phyloP scores from a whole-genome alignment of 2,888 invertebrate species.

The Sarcophaga caerulescens region DNA sequence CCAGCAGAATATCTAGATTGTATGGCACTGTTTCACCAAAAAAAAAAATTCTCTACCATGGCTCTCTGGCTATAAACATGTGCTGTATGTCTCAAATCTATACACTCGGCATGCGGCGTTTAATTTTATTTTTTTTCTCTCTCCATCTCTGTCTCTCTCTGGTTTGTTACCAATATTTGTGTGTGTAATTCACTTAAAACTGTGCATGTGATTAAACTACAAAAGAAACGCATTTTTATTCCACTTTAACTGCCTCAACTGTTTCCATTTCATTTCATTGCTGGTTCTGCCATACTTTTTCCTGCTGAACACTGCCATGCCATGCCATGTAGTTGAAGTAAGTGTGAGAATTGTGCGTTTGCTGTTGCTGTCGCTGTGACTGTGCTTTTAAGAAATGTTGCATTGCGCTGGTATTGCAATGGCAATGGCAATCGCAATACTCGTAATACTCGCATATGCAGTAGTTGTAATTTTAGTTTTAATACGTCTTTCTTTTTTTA shows the following conservation, averaged over 20 bases:
- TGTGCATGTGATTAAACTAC: constrained; percentile 69
- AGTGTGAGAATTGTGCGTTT: not conserved
- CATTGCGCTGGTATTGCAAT: constrained; percentile 44
- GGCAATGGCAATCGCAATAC: constrained; percentile 55
- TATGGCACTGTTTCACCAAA: not conserved
- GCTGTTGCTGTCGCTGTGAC: not conserved
- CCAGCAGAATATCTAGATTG: constrained; percentile 53
- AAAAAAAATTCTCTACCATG: not conserved
- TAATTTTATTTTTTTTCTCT: constrained; percentile 18
- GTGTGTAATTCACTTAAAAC: constrained; percentile 64
- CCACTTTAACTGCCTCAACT: constrained; percentile 24
- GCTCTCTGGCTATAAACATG: not conserved
- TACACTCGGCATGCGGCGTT: constrained; percentile 14
- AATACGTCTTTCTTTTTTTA: constrained; percentile 30
- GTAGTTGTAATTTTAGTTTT: constrained; percentile 63
- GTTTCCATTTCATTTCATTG: constrained; percentile 3
- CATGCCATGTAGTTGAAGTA: not conserved
- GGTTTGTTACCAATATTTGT: constrained; percentile 26
- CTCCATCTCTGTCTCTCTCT: not conserved
- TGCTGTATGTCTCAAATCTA: not conserved
- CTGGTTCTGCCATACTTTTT: constrained; percentile 18
- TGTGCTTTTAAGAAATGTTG: constrained; percentile 48
- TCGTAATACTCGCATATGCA: constrained; percentile 43
- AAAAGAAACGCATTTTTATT: constrained; percentile 68
- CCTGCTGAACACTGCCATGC: not conserved